Conservation (phyloP, 2,888 invertebrate genomes). For the Zootermopsis nevadensis region DNA sequence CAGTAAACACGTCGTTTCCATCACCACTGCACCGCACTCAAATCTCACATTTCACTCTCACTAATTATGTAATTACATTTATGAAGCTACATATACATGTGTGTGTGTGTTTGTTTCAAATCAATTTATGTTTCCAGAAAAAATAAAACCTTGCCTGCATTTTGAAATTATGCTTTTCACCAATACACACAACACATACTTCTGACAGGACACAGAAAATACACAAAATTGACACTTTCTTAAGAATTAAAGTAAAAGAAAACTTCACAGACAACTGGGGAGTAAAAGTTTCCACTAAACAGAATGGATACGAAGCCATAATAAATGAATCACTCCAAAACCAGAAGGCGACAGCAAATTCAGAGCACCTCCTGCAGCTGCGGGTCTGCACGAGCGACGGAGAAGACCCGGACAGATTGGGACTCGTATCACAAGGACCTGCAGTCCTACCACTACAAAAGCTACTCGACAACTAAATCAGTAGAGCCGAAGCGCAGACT, state of each 20-base stretch:
- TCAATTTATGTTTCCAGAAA: background rate
- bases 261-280: too few species aligned
- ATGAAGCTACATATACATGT: too few species aligned
- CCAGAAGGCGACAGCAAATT: background rate
- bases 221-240: too few species aligned
- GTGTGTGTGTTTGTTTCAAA: background rate
- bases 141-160: background rate
- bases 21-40: conserved; percentile 1
- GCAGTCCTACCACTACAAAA: conserved; percentile 42
- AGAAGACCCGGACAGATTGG: background rate
- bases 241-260: too few species aligned
- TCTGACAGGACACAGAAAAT: too few species aligned
- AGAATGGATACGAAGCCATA: too few species aligned
- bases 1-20: background rate
- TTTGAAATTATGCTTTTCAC: too few species aligned
- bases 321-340: background rate
- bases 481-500: conserved; percentile 39
- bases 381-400: conserved; percentile 38
- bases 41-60: conserved; percentile 1
- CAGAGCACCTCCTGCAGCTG: conserved; percentile 28
- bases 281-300: too few species aligned
- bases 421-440: background rate
- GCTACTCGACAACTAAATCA: conserved; percentile 44
- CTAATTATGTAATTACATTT: background rate
- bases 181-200: too few species aligned